Percentiles rank a stretch among this genome's conserved stretches.
Conservation (phyloP, 2,113 vertebrate genomes). For the Scortum barcoo region DNA sequence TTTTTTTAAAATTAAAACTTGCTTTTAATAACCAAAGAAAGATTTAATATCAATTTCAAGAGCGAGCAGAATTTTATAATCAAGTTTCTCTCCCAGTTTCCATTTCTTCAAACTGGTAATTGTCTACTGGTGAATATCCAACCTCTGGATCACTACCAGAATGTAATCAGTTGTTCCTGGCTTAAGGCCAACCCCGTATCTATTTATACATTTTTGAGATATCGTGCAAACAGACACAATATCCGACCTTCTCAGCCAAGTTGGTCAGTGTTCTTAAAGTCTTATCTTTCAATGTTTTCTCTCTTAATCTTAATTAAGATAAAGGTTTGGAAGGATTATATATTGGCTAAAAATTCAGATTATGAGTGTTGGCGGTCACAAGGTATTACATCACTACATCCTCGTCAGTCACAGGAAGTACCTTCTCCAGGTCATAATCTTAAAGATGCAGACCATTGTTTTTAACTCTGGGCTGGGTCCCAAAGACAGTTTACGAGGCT, state of each 20-base stretch:
- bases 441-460: constrained; percentile 54
- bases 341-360: constrained; percentile 10
- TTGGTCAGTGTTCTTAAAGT: constrained; percentile 15
- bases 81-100: background rate
- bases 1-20: too few relatives aligned
- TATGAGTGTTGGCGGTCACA: constrained; percentile 8
- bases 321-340: background rate
- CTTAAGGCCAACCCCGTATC: constrained; percentile 33
- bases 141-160: constrained; percentile 46
- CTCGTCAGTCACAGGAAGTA: constrained; percentile 49
- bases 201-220: constrained; percentile 45
- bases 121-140: constrained; percentile 8
- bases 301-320: background rate
- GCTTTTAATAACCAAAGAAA: background rate
- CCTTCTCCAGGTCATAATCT: constrained; percentile 43
- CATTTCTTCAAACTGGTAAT: constrained; percentile 19
- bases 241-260: constrained; percentile 3
- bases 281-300: background rate
- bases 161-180: constrained; percentile 51
- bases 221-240: constrained; percentile 34
- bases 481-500: constrained; percentile 23
- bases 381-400: constrained; percentile 17
- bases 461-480: constrained; percentile 21
- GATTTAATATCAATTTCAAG: background rate
- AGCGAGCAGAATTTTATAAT: constrained; percentile 7